A percentile compares a stretch with the other conserved stretches of the same genome.
Evolutionary conservation across 2,888 invertebrate species (phyloP).

Genomic region (Eupithecia insigniata): DNA sequence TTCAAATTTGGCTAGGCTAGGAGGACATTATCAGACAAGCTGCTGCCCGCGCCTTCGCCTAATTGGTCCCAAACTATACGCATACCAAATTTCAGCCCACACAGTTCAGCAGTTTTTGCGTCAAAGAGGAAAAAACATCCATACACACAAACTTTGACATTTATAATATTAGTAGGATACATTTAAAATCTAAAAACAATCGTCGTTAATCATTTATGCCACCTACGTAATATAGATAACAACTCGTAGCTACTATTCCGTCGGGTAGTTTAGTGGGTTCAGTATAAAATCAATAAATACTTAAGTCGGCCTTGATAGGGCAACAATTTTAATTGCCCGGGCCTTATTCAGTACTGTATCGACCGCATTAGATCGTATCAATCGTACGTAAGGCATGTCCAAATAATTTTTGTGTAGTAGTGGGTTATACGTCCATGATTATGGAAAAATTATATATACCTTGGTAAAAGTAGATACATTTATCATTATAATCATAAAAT

Average conservation of each 20-base stretch:
- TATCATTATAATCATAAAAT: not conserved
- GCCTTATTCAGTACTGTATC: not conserved
- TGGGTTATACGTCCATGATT: not conserved
- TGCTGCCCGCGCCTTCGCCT: too few relatives aligned
- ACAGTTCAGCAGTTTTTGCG: too few relatives aligned
- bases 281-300: constrained; percentile 22
- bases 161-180: too few relatives aligned
- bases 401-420: not conserved
- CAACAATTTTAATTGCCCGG: constrained; percentile 10
- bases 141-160: too few relatives aligned
- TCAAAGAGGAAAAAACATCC: too few relatives aligned
- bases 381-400: constrained; percentile 2
- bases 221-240: not conserved
- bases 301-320: constrained; percentile 16
- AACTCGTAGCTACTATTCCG: constrained; percentile 2
- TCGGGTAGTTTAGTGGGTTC: constrained; percentile 5
- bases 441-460: not conserved
- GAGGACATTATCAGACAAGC: too few relatives aligned
- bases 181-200: not conserved
- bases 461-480: not conserved
- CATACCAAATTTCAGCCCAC: too few relatives aligned
- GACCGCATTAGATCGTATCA: not conserved
- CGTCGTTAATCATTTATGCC: not conserved
- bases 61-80: too few relatives aligned
- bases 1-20: too few relatives aligned